A percentile compares a stretch with the other conserved stretches of the same genome.
Evolutionary conservation across 1,140 invertebrate species (phyloP).

Genomic region (Conus ventricosus): DNA sequence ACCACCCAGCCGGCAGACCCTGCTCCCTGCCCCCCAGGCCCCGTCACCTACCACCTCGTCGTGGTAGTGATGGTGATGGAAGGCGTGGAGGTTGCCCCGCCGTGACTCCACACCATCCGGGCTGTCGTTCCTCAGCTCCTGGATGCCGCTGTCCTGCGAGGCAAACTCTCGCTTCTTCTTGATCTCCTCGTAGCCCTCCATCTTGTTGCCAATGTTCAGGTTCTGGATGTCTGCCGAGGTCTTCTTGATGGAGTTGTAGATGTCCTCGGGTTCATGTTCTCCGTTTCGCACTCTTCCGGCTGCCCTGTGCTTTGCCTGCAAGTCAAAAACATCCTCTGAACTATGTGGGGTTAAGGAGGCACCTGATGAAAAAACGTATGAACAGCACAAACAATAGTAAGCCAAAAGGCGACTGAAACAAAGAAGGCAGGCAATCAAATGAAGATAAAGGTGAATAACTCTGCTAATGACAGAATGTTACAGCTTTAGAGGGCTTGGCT

Average conservation of each 20-base stretch:
- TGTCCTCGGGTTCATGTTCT: constrained; percentile 88
- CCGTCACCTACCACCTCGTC: constrained; percentile 49
- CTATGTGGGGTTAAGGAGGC: too few relatives aligned
- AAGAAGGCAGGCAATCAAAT: too few relatives aligned
- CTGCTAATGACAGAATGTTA: too few relatives aligned
- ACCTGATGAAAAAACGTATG: too few relatives aligned
- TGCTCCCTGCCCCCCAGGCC: too few relatives aligned
- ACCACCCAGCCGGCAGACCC: too few relatives aligned
- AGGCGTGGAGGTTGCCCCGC: constrained; percentile 45
- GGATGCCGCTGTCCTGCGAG: constrained; percentile 91
- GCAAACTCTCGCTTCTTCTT: constrained; percentile 83
- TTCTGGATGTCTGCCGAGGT: constrained; percentile 96
- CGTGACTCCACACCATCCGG: constrained; percentile 63
- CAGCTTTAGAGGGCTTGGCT: too few relatives aligned
- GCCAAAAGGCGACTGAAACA: too few relatives aligned
- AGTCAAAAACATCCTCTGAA: not conserved
- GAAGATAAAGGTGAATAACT: too few relatives aligned
- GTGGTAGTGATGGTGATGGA: constrained; percentile 66
- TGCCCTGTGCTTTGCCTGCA: constrained; percentile 51
- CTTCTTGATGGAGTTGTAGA: constrained; percentile 86
- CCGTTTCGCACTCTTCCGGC: constrained; percentile 78
- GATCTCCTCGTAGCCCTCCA: constrained; percentile 69
- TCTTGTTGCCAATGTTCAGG: constrained; percentile 83
- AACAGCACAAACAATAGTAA: too few relatives aligned
- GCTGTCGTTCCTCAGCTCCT: constrained; percentile 80